Conservation (phyloP, 2,888 invertebrate species). For the Agelastica alni region DNA sequence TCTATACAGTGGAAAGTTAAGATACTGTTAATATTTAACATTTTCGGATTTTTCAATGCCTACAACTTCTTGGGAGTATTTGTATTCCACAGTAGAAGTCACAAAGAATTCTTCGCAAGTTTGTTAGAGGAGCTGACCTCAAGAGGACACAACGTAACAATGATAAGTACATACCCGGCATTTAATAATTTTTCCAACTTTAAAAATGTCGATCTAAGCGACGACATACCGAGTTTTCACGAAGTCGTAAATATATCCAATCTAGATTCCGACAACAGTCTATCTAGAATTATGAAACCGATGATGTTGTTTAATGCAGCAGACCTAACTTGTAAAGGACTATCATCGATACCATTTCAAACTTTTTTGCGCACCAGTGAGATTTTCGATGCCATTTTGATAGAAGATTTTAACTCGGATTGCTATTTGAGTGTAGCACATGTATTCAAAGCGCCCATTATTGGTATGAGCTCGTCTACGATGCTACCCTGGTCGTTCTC, state of each 20-base stretch:
- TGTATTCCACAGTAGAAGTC: slow-evolving; percentile 72
- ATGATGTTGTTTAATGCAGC: slow-evolving; percentile 7
- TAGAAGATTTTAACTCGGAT: slow-evolving; percentile 72
- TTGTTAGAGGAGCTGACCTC: slow-evolving; percentile 64
- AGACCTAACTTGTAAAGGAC: slow-evolving; percentile 18
- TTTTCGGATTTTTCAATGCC: not conserved
- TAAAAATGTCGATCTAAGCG: slow-evolving; percentile 53
- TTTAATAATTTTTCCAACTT: slow-evolving; percentile 60
- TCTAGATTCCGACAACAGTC: not conserved
- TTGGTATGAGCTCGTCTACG: slow-evolving; percentile 48
- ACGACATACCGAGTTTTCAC: not conserved
- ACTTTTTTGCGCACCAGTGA: slow-evolving; percentile 53
- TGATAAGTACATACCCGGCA: slow-evolving; percentile 67
- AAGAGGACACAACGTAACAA: slow-evolving; percentile 69
- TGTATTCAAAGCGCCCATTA: slow-evolving; percentile 64
- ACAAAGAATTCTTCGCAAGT: slow-evolving; percentile 67
- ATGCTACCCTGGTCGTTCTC: slow-evolving; percentile 54
- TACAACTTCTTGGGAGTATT: slow-evolving; percentile 66
- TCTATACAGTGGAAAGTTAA: slow-evolving; percentile 3
- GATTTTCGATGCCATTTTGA: slow-evolving; percentile 67
- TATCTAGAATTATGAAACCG: not conserved
- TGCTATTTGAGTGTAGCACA: slow-evolving; percentile 69
- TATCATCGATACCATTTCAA: slow-evolving; percentile 38
- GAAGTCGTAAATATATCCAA: slow-evolving; percentile 6
- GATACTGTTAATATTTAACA: not conserved